Evolutionary conservation across 1,140 invertebrate genomes (phyloP), one percentile per base, ranked within the genome.

Genomic region (Trigoniulus corallinus): DNA sequence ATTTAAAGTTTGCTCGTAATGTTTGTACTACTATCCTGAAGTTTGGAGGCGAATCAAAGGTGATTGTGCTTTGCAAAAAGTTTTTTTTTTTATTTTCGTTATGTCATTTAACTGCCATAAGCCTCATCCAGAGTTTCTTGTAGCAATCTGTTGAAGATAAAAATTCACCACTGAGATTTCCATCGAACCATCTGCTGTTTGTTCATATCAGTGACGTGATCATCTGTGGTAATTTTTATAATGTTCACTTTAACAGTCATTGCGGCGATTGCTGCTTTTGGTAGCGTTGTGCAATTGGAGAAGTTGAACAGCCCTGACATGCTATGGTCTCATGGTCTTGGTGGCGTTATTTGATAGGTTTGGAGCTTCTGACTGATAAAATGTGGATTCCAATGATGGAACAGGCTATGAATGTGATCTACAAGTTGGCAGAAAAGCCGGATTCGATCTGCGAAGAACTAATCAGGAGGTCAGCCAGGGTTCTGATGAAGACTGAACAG

Each of bases 391-490:
- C 75, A 13, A 71, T 80, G 59, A 69, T 68, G 18, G 69, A 73
- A 48, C 67, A 76, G 54, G 75, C 76, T 15, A 66, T 81, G 42
- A 73, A 72, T 48, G 67, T 72, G 13, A 76, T 81, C 51, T 81
- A 79, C 62, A 62, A 69, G 49, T 56, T 75, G 15, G 64, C 67
- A 2, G 69, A 73, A 48, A 57, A 68, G 39, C 73, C 74, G 2
- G 72, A 74, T 58, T 41, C 48, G n/a, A 61, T 73, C 10, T 65
- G 64, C 58, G 63, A 58, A 15, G 57, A 65, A 25, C 56, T 74
- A 3, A 57, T 72, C 7, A 62, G 58, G 27, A 46, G 57, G 23
- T 22, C 51, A 12, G 52, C 50, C n/a, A 47, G 34, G 10, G 34
- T n/a, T 12, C 10, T 39, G 34, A 12, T 39, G n/a, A 39, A 12